Percentiles rank a stretch among this genome's conserved stretches.
phyloP scores from a whole-genome alignment of 1,140 invertebrate species.

The Drosophila tsacasi region DNA sequence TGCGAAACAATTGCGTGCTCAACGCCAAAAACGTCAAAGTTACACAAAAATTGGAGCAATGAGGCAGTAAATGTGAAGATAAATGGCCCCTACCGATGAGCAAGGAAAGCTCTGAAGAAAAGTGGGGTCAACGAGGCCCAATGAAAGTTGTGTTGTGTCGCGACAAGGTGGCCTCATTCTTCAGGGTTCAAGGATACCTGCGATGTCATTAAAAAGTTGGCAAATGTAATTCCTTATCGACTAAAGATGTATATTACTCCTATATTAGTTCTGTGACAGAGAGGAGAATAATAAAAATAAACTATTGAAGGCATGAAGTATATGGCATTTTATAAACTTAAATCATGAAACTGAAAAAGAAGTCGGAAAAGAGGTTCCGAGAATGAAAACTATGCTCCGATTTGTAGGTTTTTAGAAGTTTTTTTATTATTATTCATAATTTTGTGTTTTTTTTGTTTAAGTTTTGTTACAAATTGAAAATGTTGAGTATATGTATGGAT shows the following conservation, averaged over 20 bases:
- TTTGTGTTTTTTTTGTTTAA: constrained; percentile 48
- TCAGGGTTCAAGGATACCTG: constrained; percentile 6
- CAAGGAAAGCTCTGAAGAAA: not conserved
- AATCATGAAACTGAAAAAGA: not conserved
- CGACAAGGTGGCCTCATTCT: constrained; percentile 26
- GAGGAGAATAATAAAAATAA: not conserved
- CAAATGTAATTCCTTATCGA: not conserved
- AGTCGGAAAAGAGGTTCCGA: accelerated
- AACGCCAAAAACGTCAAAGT: constrained; percentile 80
- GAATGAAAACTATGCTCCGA: not conserved
- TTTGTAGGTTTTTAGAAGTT: constrained; percentile 7
- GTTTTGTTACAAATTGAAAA: constrained; percentile 69
- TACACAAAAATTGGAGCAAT: constrained; percentile 54
- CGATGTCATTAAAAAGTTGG: not conserved
- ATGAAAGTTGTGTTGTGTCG: constrained; percentile 17
- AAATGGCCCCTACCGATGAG: constrained; percentile 54
- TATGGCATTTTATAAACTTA: not conserved
- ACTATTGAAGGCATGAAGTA: no score
- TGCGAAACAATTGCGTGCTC: constrained; percentile 82
- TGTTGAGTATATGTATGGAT: constrained; percentile 49
- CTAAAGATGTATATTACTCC: not conserved
- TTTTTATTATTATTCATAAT: constrained; percentile 51
- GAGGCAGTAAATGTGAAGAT: constrained; percentile 71
- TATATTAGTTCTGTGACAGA: no score
- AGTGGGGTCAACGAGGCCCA: constrained; percentile 15